phyloP scores from a whole-genome alignment of 2,113 vertebrate species.

The Speoplatyrhinus poulsoni region DNA sequence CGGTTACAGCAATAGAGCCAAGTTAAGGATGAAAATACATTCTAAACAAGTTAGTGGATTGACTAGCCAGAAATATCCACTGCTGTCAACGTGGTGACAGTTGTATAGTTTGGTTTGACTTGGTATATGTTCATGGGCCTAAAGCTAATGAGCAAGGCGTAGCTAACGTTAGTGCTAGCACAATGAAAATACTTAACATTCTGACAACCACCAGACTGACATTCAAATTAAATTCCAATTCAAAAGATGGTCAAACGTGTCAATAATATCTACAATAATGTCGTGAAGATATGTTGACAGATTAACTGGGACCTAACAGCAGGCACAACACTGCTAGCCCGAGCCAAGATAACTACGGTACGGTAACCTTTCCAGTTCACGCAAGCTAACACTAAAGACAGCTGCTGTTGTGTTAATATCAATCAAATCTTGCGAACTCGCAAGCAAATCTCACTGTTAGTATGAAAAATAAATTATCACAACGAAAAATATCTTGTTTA shows the following conservation, averaged over 20 bases:
- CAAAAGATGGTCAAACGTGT: too few relatives aligned
- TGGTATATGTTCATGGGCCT: slow-evolving; percentile 39
- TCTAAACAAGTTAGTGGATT: neutral
- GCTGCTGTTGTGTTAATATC: neutral
- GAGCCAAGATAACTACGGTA: slow-evolving; percentile 19
- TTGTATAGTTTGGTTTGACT: slow-evolving; percentile 23
- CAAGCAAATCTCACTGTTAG: neutral
- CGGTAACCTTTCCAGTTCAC: slow-evolving; percentile 8
- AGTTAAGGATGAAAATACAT: neutral
- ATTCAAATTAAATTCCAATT: too few relatives aligned
- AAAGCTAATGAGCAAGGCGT: neutral
- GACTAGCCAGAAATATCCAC: slow-evolving; percentile 2
- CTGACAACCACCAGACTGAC: slow-evolving; percentile 31
- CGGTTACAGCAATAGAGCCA: slow-evolving; percentile 13
- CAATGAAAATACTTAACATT: slow-evolving; percentile 2
- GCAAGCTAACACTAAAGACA: slow-evolving; percentile 54
- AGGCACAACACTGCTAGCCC: slow-evolving; percentile 21
- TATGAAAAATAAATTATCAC: too few relatives aligned
- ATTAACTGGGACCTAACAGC: neutral
- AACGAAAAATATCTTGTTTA: slow-evolving; percentile 14
- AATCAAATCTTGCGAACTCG: neutral
- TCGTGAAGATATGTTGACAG: too few relatives aligned
- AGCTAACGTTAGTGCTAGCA: slow-evolving; percentile 19
- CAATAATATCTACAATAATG: too few relatives aligned
- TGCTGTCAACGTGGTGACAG: neutral